A percentile compares a stretch with the other conserved stretches of the same genome.
phyloP scores from a whole-genome alignment of 2,113 vertebrate genomes.

The Saimiri boliviensis region DNA sequence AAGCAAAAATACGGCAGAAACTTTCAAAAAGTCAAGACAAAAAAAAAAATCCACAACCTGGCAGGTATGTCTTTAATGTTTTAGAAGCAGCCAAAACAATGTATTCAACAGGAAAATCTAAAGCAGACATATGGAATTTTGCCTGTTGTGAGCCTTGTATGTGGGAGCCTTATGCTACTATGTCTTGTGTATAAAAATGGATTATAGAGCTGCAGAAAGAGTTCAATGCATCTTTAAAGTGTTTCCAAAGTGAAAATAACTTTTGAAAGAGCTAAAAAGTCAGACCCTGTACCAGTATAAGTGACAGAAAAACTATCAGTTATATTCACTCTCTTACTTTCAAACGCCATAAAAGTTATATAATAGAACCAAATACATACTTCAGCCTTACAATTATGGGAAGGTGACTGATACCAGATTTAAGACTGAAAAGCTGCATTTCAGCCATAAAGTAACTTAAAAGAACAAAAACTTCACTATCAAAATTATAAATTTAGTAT shows the following conservation, averaged over 20 bases:
- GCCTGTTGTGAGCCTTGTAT: conserved; percentile 40
- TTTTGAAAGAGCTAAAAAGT: conserved; percentile 50
- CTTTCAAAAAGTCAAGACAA: conserved; percentile 32
- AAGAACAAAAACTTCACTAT: conserved; percentile 21
- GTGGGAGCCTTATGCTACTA: conserved; percentile 18
- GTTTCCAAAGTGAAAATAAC: conserved; percentile 59
- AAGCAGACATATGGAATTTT: conserved; percentile 51
- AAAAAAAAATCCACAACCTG: not conserved
- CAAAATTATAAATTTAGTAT: conserved; percentile 9
- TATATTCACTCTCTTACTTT: conserved; percentile 15
- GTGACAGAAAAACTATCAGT: conserved; percentile 50
- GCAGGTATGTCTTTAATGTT: conserved; percentile 41
- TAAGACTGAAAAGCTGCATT: conserved; percentile 9
- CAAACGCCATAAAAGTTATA: conserved; percentile 33
- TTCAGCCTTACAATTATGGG: not conserved
- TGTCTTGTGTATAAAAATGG: conserved; percentile 43
- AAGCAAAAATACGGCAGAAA: conserved; percentile 37
- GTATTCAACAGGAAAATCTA: conserved; percentile 43
- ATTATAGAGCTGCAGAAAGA: conserved; percentile 47
- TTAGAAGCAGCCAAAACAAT: conserved; percentile 54
- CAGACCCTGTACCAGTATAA: conserved; percentile 7
- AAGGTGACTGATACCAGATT: conserved; percentile 20
- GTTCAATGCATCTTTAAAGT: conserved; percentile 59
- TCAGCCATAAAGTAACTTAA: conserved; percentile 2
- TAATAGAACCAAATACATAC: conserved; percentile 25